phyloP scores from a whole-genome alignment of 2,113 vertebrate species.

The Cyanoderma ruficeps region DNA sequence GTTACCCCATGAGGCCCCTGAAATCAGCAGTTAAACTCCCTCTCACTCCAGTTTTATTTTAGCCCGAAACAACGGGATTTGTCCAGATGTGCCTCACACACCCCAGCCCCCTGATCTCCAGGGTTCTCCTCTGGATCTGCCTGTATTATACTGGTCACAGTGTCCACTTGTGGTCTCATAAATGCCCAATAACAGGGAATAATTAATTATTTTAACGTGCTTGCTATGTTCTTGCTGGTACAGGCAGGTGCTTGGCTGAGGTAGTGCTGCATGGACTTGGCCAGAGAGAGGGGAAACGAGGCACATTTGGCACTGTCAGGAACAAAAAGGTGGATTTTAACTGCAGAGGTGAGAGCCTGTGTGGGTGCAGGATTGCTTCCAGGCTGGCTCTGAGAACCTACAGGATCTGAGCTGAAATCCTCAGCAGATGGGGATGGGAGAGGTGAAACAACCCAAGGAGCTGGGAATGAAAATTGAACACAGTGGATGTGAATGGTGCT shows the following conservation, averaged over 20 bases:
- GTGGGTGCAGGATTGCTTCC: not conserved
- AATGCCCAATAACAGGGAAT: not conserved
- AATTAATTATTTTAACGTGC: not conserved
- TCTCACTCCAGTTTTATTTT: not conserved
- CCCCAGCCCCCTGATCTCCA: not conserved
- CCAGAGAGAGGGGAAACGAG: not conserved
- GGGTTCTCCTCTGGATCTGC: not conserved
- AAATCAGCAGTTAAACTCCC: not conserved
- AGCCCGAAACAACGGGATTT: not conserved
- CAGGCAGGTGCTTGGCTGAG: not conserved
- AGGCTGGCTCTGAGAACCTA: not conserved
- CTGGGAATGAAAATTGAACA: rapidly evolving
- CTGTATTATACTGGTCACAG: not conserved
- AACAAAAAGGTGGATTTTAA: not conserved
- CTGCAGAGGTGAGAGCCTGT: not conserved
- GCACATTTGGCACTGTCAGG: not conserved
- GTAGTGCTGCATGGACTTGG: not conserved
- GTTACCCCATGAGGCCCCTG: not conserved
- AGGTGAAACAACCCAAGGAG: not conserved
- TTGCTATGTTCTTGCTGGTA: not conserved
- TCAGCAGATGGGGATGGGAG: not conserved
- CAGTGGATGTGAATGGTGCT: not conserved
- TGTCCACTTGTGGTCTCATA: rapidly evolving
- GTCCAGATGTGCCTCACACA: not conserved
- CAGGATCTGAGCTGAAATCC: not conserved